Conservation (phyloP, 2,113 vertebrate genomes). For the Alligator mississippiensis region DNA sequence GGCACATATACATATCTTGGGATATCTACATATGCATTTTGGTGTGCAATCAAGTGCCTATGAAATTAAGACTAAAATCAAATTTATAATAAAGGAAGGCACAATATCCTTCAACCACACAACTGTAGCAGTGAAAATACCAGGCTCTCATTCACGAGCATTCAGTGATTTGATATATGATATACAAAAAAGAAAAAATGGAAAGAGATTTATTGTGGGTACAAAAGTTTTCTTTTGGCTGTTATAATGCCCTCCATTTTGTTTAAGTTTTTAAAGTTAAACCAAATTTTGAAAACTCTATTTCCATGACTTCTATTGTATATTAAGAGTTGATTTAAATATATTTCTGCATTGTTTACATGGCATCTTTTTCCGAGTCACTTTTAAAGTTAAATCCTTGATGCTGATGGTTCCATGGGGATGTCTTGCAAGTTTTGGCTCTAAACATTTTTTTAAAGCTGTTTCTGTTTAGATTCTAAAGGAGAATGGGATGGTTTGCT, state of each 20-base stretch:
- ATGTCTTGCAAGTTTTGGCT: not conserved
- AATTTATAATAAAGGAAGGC: not conserved
- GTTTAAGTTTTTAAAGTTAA: slow-evolving; percentile 28
- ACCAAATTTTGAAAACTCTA: slow-evolving; percentile 14
- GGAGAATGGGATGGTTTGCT: not conserved
- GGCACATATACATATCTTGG: fast-evolving
- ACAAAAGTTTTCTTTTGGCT: not conserved
- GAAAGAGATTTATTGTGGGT: no score
- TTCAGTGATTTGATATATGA: not conserved
- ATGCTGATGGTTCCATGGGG: not conserved
- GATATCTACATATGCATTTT: not conserved
- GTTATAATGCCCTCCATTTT: not conserved
- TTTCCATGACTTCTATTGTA: not conserved
- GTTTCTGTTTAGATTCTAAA: slow-evolving; percentile 34
- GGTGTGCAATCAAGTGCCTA: not conserved
- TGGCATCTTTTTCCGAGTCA: not conserved
- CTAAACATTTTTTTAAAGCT: slow-evolving; percentile 23
- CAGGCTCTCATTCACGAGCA: not conserved
- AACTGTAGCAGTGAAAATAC: fast-evolving
- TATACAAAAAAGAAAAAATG: no score
- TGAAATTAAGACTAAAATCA: not conserved
- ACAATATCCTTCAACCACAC: not conserved
- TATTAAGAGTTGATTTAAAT: not conserved
- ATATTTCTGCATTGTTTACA: slow-evolving; percentile 14
- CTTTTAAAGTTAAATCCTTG: slow-evolving; percentile 9